phyloP scores from a whole-genome alignment of 1,140 invertebrate species.

The Penaeus vannamei region DNA sequence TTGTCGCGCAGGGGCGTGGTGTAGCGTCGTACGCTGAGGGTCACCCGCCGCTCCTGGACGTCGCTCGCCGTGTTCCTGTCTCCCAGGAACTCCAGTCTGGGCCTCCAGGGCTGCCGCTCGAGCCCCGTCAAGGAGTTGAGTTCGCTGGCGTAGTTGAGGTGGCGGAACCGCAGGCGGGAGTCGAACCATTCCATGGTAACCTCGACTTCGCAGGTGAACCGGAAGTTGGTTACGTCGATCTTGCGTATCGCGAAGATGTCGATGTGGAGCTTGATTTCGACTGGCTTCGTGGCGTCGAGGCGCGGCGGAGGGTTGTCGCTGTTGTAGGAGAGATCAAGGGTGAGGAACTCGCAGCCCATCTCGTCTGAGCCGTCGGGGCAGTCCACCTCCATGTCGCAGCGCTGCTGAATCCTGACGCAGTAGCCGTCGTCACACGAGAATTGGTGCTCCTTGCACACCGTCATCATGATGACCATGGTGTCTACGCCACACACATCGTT shows the following conservation, averaged over 20 bases:
- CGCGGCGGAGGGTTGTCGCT: not conserved
- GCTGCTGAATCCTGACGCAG: constrained; percentile 88
- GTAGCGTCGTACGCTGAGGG: not conserved
- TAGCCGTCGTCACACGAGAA: constrained; percentile 43
- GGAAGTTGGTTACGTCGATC: not conserved
- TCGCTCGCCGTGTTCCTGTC: not conserved
- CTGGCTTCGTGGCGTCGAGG: not conserved
- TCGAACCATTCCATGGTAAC: not conserved
- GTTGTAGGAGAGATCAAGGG: not conserved
- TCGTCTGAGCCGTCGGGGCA: constrained; percentile 89
- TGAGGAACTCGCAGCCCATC: constrained; percentile 75
- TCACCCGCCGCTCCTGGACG: not conserved
- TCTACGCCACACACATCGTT: not conserved
- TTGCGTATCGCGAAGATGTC: not conserved
- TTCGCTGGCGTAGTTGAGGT: not conserved
- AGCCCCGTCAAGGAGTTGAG: not conserved
- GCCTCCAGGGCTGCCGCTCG: not conserved
- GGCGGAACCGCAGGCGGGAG: not conserved
- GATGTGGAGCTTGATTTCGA: not conserved
- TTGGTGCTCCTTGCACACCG: not conserved
- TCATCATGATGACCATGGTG: not conserved
- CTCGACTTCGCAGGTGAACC: not conserved
- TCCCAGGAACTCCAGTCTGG: not conserved
- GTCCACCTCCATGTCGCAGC: constrained; percentile 86
- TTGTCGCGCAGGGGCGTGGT: not conserved